These are phyloP conservation scores for Sympetrum striolatum DNA, from an alignment of 2,888 invertebrate species.

Conservation along the genomic window DNA sequence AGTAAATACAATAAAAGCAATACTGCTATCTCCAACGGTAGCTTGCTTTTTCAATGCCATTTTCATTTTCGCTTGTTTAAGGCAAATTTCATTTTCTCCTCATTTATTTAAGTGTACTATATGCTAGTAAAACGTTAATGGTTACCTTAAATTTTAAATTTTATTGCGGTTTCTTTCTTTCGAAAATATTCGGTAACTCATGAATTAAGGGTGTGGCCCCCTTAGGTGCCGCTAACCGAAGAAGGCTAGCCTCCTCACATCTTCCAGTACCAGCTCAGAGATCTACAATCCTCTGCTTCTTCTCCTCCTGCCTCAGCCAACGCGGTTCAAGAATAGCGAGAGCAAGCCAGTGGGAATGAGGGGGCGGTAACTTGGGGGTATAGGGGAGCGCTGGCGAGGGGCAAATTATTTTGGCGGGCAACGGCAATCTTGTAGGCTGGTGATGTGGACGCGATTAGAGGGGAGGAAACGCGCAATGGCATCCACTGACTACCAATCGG, in stretches of 20 bases:
- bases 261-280: neutral
- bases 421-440: neutral
- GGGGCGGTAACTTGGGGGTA: neutral
- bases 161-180: no score
- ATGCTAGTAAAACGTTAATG: no score
- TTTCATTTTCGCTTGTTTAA: no score
- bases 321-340: constrained; percentile 39
- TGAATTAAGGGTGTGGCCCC: neutral
- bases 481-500: neutral
- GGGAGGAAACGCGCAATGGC: neutral
- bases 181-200: no score
- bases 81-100: no score
- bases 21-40: no score
- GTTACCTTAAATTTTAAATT: no score
- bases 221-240: neutral
- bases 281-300: neutral
- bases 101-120: no score
- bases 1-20: no score
- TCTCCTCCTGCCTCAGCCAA: neutral
- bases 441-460: neutral
- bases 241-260: neutral
- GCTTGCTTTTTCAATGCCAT: no score
- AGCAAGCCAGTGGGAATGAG: neutral
- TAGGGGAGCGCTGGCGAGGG: neutral
- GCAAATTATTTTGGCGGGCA: constrained; percentile 42